Conservation (phyloP, 2,113 vertebrate species). For the Ochotona princeps region DNA sequence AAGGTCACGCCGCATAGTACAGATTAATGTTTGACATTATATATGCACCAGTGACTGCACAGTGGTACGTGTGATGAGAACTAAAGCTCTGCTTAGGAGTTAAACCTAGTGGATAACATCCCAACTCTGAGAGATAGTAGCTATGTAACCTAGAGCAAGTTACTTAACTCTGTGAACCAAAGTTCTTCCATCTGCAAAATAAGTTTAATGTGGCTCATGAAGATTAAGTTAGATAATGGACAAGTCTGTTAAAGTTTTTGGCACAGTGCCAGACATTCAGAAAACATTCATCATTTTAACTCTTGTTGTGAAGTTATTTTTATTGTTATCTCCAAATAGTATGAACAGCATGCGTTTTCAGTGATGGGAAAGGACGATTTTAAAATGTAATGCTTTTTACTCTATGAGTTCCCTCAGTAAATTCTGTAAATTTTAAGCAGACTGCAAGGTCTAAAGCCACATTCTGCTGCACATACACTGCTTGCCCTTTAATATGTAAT, state of each 20-base stretch:
- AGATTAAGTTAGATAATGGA: not conserved
- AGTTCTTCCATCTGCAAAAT: not conserved
- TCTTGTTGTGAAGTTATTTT: not conserved
- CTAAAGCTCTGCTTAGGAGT: not conserved
- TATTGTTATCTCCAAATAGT: constrained; percentile 30
- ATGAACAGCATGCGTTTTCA: not conserved
- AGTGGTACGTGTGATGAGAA: not conserved
- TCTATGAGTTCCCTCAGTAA: not conserved
- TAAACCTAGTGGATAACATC: not conserved
- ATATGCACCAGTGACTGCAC: not conserved
- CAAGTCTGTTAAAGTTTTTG: not conserved
- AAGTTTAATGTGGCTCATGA: not conserved
- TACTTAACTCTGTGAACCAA: not conserved
- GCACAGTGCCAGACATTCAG: not conserved
- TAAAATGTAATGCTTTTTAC: not conserved
- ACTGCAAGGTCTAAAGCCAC: not conserved
- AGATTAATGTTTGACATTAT: constrained; percentile 44
- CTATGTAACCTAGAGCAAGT: not conserved
- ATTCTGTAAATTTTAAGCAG: not conserved
- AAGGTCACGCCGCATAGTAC: not conserved
- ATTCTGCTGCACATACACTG: not conserved
- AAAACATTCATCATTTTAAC: not conserved
- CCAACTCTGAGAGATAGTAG: not conserved
- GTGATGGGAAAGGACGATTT: not conserved
- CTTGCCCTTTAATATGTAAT: not conserved